A percentile compares a stretch with the other conserved stretches of the same genome.
These are phyloP conservation scores for Platyscapa corneri DNA, from an alignment of 1,140 invertebrate genomes.

Conservation along the genomic window DNA sequence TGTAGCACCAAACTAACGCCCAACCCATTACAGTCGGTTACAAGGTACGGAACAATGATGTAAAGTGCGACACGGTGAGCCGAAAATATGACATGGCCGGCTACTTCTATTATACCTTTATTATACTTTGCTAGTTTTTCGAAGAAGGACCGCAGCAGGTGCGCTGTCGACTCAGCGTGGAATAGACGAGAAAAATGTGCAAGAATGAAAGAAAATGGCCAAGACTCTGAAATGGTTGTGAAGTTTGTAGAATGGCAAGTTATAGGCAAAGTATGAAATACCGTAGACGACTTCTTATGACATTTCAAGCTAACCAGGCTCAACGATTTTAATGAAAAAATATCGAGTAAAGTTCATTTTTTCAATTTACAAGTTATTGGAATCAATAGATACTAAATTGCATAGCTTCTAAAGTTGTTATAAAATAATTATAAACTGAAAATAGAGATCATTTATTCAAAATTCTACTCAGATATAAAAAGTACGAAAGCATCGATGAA, in stretches of 20 bases:
- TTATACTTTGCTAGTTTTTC: neutral
- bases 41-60: slow-evolving; percentile 62
- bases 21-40: slow-evolving; percentile 62
- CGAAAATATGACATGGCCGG: slow-evolving; percentile 61
- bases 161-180: no score
- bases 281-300: neutral
- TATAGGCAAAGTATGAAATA: neutral
- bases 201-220: neutral
- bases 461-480: no score
- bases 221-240: neutral
- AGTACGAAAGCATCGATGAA: no score
- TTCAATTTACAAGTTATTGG: no score
- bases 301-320: neutral
- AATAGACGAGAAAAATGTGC: neutral
- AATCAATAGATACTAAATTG: no score
- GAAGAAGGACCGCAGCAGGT: neutral
- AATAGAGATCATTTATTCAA: no score
- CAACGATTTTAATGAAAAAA: neutral
- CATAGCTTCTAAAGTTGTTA: no score
- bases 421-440: no score
- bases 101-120: slow-evolving; percentile 42
- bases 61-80: slow-evolving; percentile 56
- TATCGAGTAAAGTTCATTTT: neutral
- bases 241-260: slow-evolving; percentile 11
- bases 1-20: slow-evolving; percentile 56